Evolutionary conservation across 2,113 vertebrate genomes (phyloP).

Genomic region (Hymenochirus boettgeri): DNA sequence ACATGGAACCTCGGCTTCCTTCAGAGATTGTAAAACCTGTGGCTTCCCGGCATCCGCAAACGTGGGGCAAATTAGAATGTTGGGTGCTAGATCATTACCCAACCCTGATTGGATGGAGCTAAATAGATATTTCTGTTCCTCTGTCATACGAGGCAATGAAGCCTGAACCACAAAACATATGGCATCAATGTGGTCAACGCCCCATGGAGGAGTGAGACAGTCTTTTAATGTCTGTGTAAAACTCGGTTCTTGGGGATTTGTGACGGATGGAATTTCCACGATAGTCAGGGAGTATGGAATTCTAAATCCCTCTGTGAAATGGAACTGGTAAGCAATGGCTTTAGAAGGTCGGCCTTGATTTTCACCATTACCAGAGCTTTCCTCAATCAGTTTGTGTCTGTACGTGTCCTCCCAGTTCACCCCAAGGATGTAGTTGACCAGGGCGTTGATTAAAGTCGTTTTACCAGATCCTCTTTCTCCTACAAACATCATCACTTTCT

Average conservation of each 20-base stretch:
- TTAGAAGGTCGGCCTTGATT: constrained; percentile 51
- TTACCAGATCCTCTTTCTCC: constrained; percentile 19
- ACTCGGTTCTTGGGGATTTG: too few relatives aligned
- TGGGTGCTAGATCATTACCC: constrained; percentile 38
- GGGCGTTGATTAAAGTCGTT: constrained; percentile 18
- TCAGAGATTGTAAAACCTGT: constrained; percentile 35
- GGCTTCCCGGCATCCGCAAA: constrained; percentile 38
- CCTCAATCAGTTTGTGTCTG: constrained; percentile 10
- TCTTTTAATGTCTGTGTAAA: too few relatives aligned
- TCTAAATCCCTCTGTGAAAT: constrained; percentile 43
- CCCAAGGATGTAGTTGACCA: constrained; percentile 52
- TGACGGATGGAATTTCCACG: constrained; percentile 57
- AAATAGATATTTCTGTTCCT: constrained; percentile 45
- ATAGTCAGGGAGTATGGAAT: constrained; percentile 50
- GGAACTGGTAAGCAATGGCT: constrained; percentile 51
- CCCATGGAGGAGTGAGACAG: too few relatives aligned
- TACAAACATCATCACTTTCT: constrained; percentile 20
- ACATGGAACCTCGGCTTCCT: constrained; percentile 21
- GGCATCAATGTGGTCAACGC: constrained; percentile 54
- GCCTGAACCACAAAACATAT: constrained; percentile 55
- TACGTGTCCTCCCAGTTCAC: constrained; percentile 44
- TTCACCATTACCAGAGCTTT: constrained; percentile 41
- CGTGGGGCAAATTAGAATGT: constrained; percentile 36
- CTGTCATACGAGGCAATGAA: constrained; percentile 39
- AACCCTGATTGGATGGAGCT: constrained; percentile 34